Conservation (phyloP, 2,797 vertebrate species). For the Tapirus indicus region DNA sequence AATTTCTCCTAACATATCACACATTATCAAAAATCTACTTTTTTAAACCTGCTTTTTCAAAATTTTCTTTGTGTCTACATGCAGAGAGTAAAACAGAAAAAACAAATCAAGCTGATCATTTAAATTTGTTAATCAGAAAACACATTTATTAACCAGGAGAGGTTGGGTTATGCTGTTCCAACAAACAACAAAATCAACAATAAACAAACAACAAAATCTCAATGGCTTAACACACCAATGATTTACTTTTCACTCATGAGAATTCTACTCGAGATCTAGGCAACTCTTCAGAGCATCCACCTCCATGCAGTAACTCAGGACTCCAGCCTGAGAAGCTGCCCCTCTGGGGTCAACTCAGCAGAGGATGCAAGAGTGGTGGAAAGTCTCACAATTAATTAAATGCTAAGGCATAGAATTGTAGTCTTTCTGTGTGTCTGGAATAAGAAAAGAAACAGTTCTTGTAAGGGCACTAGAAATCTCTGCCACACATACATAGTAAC, state of each 20-base stretch:
- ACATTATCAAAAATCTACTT: not conserved
- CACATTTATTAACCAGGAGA: not conserved
- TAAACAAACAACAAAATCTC: not conserved
- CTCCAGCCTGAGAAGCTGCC: not conserved
- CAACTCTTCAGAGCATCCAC: not conserved
- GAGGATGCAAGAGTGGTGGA: accelerated
- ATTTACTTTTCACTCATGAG: not conserved
- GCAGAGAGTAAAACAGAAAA: not conserved
- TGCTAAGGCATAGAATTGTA: not conserved
- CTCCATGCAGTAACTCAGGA: not conserved
- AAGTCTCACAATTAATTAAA: not conserved
- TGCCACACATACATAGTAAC: no score
- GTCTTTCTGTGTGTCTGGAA: no score
- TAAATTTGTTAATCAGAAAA: not conserved
- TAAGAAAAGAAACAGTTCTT: not conserved
- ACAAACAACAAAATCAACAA: not conserved
- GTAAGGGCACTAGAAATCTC: not conserved
- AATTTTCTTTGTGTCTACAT: not conserved
- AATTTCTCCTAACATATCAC: not conserved
- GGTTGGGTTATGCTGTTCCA: no score
- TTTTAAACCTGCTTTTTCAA: not conserved
- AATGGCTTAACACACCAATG: not conserved
- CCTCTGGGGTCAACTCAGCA: not conserved
- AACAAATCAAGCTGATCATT: not conserved
- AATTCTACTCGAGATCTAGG: not conserved